phyloP scores from a whole-genome alignment of 2,797 vertebrate species.

The Pipistrellus nathusii region DNA sequence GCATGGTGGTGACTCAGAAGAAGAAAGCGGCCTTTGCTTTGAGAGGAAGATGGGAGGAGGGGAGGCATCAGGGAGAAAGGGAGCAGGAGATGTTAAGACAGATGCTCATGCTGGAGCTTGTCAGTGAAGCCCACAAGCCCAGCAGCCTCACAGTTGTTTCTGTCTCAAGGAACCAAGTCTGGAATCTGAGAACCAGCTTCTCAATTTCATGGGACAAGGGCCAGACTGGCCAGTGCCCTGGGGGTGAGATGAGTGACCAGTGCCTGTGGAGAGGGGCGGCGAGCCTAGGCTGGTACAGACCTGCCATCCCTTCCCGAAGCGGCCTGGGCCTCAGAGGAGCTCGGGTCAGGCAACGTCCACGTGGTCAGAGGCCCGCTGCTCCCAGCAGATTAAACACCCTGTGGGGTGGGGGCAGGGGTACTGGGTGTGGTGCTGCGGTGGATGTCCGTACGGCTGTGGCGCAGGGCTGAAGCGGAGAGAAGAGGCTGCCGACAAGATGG shows the following conservation, averaged over 20 bases:
- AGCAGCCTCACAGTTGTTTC: neutral
- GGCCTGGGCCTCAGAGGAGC: neutral
- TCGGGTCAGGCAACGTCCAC: neutral
- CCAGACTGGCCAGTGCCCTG: fast-evolving
- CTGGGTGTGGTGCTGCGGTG: fast-evolving
- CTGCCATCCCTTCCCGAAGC: neutral
- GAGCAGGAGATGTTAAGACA: neutral
- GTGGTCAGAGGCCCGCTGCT: neutral
- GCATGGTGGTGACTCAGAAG: neutral
- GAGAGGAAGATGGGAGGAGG: neutral
- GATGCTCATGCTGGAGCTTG: neutral
- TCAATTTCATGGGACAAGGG: neutral
- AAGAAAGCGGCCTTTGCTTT: neutral
- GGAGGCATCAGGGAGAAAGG: neutral
- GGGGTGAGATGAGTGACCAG: neutral
- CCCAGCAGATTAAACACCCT: neutral
- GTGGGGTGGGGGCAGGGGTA: fast-evolving
- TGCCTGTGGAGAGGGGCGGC: neutral
- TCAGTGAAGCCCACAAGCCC: neutral
- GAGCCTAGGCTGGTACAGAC: neutral
- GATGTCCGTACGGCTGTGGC: neutral
- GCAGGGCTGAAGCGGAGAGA: neutral
- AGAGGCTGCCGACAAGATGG: neutral
- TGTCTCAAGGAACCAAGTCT: neutral
- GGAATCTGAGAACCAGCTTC: neutral